Evolutionary conservation across 1,140 invertebrate genomes (phyloP).

Genomic region (Musca vetustissima): DNA sequence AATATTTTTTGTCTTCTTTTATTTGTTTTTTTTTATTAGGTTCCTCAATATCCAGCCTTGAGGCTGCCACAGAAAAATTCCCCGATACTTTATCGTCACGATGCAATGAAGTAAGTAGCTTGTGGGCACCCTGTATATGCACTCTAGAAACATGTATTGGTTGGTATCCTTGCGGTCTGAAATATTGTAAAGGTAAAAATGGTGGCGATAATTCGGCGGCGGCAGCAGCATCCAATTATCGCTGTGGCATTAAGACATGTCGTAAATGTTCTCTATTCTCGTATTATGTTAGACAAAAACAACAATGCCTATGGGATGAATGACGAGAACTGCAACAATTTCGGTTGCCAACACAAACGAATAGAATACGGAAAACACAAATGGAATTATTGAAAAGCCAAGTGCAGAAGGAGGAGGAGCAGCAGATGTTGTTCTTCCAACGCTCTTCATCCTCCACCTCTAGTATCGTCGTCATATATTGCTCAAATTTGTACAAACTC

Average conservation of each 20-base stretch:
- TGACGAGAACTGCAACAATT: constrained; percentile 58
- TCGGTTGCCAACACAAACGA: no score
- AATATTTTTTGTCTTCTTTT: constrained; percentile 14
- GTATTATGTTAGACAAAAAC: constrained; percentile 80
- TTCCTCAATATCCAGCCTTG: constrained; percentile 61
- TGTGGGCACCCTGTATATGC: constrained; percentile 74
- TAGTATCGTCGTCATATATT: no score
- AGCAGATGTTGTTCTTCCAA: no score
- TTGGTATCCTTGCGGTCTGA: constrained; percentile 91
- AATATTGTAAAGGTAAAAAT: constrained; percentile 82
- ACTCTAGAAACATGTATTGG: constrained; percentile 81
- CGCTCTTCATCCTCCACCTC: no score
- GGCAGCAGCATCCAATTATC: constrained; percentile 65
- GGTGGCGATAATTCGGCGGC: constrained; percentile 40
- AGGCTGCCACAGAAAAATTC: constrained; percentile 62
- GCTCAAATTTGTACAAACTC: no score
- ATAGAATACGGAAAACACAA: no score
- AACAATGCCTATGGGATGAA: constrained; percentile 86
- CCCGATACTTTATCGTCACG: constrained; percentile 57
- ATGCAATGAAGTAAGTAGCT: constrained; percentile 66
- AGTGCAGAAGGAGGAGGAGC: no score
- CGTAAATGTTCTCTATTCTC: constrained; percentile 84
- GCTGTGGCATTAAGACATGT: constrained; percentile 95
- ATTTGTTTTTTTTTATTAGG: constrained; percentile 54
- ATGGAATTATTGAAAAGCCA: no score